Percentiles rank a stretch among this genome's conserved stretches.
Conservation (phyloP, 2,113 vertebrate species). For the Sterrhoptilus dennistouni region DNA sequence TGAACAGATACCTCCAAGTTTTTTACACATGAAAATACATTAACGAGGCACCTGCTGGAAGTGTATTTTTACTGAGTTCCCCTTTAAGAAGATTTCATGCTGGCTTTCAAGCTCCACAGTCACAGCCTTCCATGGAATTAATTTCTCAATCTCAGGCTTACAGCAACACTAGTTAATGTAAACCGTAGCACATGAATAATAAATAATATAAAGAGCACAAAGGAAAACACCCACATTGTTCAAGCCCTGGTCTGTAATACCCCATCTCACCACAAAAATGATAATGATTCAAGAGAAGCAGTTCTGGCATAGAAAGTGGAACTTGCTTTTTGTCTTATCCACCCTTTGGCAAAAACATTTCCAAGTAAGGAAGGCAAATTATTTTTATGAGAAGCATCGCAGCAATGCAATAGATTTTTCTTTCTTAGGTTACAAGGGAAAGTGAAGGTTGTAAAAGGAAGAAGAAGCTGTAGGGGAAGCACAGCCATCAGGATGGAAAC, state of each 20-base stretch:
- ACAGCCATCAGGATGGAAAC: neutral
- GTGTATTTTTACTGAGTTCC: neutral
- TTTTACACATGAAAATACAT: neutral
- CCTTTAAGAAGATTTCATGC: neutral
- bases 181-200: neutral
- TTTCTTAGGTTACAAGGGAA: neutral
- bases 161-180: neutral
- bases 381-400: neutral
- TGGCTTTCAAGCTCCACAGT: neutral
- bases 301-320: neutral
- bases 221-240: neutral
- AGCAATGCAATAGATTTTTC: neutral
- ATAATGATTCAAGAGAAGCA: neutral
- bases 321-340: neutral
- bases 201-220: neutral
- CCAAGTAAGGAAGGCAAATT: slow-evolving; percentile 10
- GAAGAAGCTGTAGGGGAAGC: neutral
- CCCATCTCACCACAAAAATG: neutral
- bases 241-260: neutral
- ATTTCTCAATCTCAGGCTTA: neutral
- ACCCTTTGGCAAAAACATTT: neutral
- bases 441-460: neutral
- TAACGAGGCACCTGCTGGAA: neutral
- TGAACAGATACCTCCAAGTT: neutral
- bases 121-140: neutral